Conservation (phyloP, 2,888 invertebrate species). For the Chelonus formosanus region DNA sequence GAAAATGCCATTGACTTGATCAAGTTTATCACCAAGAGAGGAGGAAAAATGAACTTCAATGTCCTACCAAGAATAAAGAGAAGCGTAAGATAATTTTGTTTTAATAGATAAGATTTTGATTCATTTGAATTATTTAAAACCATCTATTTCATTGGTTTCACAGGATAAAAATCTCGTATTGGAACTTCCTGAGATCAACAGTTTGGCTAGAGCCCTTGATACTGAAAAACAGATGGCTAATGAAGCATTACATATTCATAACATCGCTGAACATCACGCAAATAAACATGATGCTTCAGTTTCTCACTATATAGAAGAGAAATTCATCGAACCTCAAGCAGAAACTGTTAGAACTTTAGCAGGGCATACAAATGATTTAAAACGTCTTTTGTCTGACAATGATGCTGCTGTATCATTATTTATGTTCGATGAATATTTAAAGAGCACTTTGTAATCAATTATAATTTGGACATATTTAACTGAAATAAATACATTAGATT, state of each 20-base stretch:
- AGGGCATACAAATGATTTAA: constrained; percentile 78
- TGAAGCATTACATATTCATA: constrained; percentile 75
- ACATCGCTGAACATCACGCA: constrained; percentile 69
- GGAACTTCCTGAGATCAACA: constrained; percentile 75
- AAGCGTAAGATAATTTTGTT: constrained; percentile 43
- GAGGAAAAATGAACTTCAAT: constrained; percentile 71
- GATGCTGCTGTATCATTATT: constrained; percentile 75
- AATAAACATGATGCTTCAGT: constrained; percentile 66
- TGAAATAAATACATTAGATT: no score
- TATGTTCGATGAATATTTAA: constrained; percentile 76
- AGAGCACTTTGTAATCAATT: constrained; percentile 50
- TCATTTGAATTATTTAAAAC: no score
- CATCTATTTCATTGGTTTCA: constrained; percentile 13
- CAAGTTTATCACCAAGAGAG: constrained; percentile 80
- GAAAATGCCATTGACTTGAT: constrained; percentile 78
- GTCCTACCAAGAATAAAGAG: constrained; percentile 52
- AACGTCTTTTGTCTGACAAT: constrained; percentile 70
- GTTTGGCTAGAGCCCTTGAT: constrained; percentile 79
- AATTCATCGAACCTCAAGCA: constrained; percentile 77
- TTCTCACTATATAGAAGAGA: constrained; percentile 79
- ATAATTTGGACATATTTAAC: background rate
- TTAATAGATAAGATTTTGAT: background rate
- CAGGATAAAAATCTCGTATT: constrained; percentile 57
- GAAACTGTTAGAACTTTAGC: constrained; percentile 75
- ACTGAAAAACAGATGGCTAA: constrained; percentile 77